A percentile compares a stretch with the other conserved stretches of the same genome.
phyloP scores from a whole-genome alignment of 2,113 vertebrate species.

The Megaptera novaeangliae region DNA sequence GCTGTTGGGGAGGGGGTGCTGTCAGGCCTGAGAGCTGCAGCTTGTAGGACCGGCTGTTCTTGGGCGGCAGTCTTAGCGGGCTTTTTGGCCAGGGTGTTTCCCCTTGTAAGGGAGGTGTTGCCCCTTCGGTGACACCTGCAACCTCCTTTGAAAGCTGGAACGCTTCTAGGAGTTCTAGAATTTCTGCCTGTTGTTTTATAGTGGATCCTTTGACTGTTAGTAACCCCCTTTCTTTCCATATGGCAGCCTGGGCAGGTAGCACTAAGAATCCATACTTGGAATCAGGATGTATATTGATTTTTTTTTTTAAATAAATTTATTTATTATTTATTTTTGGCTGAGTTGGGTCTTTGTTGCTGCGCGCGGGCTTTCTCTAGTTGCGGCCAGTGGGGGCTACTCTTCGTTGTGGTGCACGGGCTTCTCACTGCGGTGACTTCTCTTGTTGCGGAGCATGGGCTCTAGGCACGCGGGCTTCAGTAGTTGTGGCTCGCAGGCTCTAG shows the following conservation, averaged over 20 bases:
- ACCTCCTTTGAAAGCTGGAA: not conserved
- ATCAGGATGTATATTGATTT: not conserved
- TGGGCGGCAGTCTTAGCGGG: not conserved
- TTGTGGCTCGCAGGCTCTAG: not conserved
- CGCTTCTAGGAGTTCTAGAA: not conserved
- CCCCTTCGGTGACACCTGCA: not conserved
- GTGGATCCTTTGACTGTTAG: not conserved
- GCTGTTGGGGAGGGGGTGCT: not conserved
- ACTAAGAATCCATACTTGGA: not conserved
- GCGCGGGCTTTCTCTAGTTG: not conserved
- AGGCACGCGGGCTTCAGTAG: not conserved
- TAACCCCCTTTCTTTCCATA: not conserved
- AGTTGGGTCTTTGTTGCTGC: not conserved
- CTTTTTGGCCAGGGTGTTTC: not conserved
- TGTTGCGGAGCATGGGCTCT: not conserved
- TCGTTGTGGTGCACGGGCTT: fast-evolving
- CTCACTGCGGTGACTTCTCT: not conserved
- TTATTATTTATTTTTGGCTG: not conserved
- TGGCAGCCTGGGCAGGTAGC: not conserved
- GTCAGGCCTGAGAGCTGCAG: not conserved
- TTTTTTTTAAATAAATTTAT: not conserved
- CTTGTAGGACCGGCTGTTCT: not conserved
- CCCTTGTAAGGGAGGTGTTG: not conserved
- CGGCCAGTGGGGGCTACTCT: not conserved
- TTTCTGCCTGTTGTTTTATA: not conserved